Evolutionary conservation across 30 jellyfish, hydroid and myxozoan species (phyloP), one percentile per base, ranked within the genome.

Genomic region (Aurelia coerulea): DNA sequence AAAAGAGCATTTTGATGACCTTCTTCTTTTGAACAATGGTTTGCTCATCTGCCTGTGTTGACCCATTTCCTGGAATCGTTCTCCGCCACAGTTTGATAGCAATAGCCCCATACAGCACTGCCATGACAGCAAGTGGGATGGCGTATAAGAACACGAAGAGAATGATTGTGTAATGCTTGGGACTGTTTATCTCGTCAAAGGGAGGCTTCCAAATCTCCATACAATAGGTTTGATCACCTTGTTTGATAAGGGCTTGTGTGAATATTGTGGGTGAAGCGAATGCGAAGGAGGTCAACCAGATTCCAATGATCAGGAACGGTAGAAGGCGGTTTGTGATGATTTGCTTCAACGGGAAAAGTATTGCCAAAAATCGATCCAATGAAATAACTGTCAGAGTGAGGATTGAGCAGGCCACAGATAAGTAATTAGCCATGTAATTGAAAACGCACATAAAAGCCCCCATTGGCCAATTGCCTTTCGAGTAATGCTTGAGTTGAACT

Each of bases 341-440:
- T 54, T 83, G 82, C 16, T 83, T 81, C 41, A 78, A 68, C 35
- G 97, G 97, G 71, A 73, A 42, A 88, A 87, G 81, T 18, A 92
- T 81, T 10, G 98, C 97, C 33, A 88, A 69, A 69, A 87, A 92
- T 35, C 98, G 88, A 73, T 92, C 98, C 53, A 89, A 86, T 53
- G 98, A 67, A 39, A 92, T 79, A 2, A 76, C 91, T 11, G 75
- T 17, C 17, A 92, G 87, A 39, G 92, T 80, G 62, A 92, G 80
- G 10, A 87, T 79, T 33, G 98, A 67, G 31, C 95, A 78, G 13
- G 98, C 93, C 18, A 92, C 98, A 0, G 98, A 92, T 16, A 87
- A 42, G 68, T 92, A 92, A 14, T 73, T 86, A 49, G 90, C 46
- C 86, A 81, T 80, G 78, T 74, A 67, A 31, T 81, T 49, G 60